A percentile compares a stretch with the other conserved stretches of the same genome.
Evolutionary conservation across 2,888 invertebrate species (phyloP).

Genomic region (Mechanitis mazaeus): DNA sequence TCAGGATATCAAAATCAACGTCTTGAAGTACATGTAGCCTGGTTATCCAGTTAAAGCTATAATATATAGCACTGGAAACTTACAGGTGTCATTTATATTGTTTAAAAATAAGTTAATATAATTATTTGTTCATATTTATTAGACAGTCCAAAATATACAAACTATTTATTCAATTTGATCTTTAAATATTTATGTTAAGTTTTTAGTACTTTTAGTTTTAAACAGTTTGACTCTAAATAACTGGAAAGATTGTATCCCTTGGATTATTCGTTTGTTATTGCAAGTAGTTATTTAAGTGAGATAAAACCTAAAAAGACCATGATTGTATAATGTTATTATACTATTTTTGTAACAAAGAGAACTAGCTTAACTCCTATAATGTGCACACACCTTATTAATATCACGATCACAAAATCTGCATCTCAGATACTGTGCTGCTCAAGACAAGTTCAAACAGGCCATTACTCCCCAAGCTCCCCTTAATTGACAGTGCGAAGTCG

Average conservation of each 20-base stretch:
- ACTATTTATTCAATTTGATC: too few species aligned
- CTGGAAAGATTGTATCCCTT: too few species aligned
- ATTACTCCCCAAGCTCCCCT: conserved; percentile 41
- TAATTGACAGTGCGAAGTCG: conserved; percentile 57
- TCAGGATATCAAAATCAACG: conserved; percentile 50
- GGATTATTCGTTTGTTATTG: too few species aligned
- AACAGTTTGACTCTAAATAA: too few species aligned
- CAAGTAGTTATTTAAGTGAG: too few species aligned
- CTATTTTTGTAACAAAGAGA: conserved; percentile 14
- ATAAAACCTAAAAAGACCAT: too few species aligned
- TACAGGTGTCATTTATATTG: neutral
- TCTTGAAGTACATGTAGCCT: conserved; percentile 10
- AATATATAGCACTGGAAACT: conserved; percentile 11
- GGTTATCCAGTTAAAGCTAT: conserved; percentile 27
- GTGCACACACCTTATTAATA: conserved; percentile 41
- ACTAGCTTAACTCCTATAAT: conserved; percentile 11
- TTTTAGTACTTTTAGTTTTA: too few species aligned
- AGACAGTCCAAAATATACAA: too few species aligned
- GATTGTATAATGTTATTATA: conserved; percentile 15
- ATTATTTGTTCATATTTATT: too few species aligned
- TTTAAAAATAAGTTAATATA: too few species aligned
- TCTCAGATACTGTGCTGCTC: conserved; percentile 41
- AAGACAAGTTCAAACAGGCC: conserved; percentile 43
- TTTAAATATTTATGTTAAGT: too few species aligned
- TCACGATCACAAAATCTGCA: conserved; percentile 58